Evolutionary conservation across 2,797 vertebrate species (phyloP), one percentile per base, ranked within the genome.

Genomic region (Sphaeramia orbicularis): DNA sequence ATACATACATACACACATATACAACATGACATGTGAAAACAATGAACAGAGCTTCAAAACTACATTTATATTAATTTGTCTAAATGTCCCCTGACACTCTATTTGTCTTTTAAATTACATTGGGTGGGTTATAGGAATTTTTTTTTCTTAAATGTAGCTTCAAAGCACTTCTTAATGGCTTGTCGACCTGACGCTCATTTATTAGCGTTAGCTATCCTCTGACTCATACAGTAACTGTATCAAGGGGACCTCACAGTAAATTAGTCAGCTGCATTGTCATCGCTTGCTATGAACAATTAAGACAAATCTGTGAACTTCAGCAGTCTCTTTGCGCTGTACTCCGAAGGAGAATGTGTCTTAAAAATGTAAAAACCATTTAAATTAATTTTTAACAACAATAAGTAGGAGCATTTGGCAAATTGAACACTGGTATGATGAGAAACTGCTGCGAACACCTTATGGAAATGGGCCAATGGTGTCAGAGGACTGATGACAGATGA

Each of bases 101-200:
- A 66, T 83, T 79, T 78, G 64, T 84, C 63, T 71, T 80, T 75
- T 63, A 74, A 84, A 76, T 82, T 67, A 78, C 67, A 61, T 11
- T 15, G 49, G 73, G 56, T 66, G 81, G 74, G 75, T 85, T 84
- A 69, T 45, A 65, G 47, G 47, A 67, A 32, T 13, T 69, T 80
- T 86, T 68, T 68, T 80, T 83, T 64, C 54, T 60, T 50, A 67
- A 84, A 88, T 74, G 50, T 49, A 60, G 65, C 74, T 83, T 78
- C 60, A 82, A 89, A 87, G 66, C 40, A 38, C 67, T 68, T 84
- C 81, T 86, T 81, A 87, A 85, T 82, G 73, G 78, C 73, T 86
- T 9, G 51, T 80, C 63, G 4, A 75, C 45, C 54, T 12, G 2
- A 5, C 8, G 50, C 72, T 82, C 73, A 74, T 86, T 82, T 87